Percentiles rank a stretch among this genome's conserved stretches.
Evolutionary conservation across 2,113 vertebrate species (phyloP).

Genomic region (Tragulus kanchil): DNA sequence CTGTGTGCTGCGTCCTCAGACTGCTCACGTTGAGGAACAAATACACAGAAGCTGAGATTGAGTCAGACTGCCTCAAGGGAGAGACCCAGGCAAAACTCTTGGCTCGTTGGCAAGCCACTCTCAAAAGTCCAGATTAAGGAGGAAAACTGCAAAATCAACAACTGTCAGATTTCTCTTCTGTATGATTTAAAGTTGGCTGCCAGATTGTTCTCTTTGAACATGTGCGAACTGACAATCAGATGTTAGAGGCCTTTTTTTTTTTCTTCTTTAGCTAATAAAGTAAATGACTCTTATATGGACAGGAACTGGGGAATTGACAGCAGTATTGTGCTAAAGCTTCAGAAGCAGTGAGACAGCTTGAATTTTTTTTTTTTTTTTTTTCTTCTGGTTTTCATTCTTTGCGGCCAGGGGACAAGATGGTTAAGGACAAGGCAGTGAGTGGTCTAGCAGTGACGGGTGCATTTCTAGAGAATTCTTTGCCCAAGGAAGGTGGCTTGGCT

Average conservation of each 20-base stretch:
- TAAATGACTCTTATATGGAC: background rate
- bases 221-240: constrained; percentile 61
- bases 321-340: background rate
- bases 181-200: constrained; percentile 74
- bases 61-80: constrained; percentile 45
- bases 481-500: background rate
- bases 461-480: constrained; percentile 55
- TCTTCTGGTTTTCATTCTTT: constrained; percentile 31
- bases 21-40: constrained; percentile 26
- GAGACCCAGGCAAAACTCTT: constrained; percentile 47
- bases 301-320: constrained; percentile 13
- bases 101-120: constrained; percentile 53
- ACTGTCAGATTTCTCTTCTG: constrained; percentile 69
- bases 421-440: constrained; percentile 7
- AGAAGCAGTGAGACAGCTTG: background rate
- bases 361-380: background rate
- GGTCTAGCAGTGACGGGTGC: background rate
- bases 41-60: constrained; percentile 58
- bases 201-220: constrained; percentile 62
- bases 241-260: background rate
- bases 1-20: background rate
- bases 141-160: constrained; percentile 75
- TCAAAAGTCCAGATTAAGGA: constrained; percentile 71
- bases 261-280: background rate
- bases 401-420: background rate